These are phyloP conservation scores for Monopis laevigella DNA, from an alignment of 2,888 invertebrate species.

Conservation along the genomic window DNA sequence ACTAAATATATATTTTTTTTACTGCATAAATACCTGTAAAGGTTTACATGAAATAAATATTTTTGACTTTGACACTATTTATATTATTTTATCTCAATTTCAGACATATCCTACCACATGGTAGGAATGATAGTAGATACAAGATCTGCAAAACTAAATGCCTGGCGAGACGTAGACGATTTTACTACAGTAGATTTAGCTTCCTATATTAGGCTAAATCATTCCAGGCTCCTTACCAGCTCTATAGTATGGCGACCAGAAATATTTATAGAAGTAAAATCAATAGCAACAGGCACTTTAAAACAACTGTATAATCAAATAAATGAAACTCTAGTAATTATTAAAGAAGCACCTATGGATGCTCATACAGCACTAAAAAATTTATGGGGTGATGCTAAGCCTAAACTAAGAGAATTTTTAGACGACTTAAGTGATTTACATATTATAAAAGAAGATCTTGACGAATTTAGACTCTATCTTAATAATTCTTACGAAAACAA, in stretches of 20 bases:
- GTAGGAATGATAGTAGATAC: constrained; percentile 81
- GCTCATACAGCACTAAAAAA: constrained; percentile 71
- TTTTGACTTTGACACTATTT: too few relatives aligned
- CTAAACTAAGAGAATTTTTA: constrained; percentile 73
- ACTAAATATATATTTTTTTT: too few relatives aligned
- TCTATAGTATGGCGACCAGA: constrained; percentile 83
- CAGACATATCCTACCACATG: constrained; percentile 70
- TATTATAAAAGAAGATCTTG: constrained; percentile 77
- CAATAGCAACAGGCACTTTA: constrained; percentile 35
- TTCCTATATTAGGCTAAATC: constrained; percentile 83
- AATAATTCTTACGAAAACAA: constrained; percentile 83
- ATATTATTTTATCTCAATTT: constrained; percentile 20
- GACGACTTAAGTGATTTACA: constrained; percentile 78
- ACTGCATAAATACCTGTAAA: too few relatives aligned
- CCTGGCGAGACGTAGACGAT: constrained; percentile 86
- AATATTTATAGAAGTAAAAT: constrained; percentile 63
- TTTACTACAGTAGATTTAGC: constrained; percentile 79
- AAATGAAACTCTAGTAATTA: constrained; percentile 48
- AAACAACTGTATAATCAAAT: constrained; percentile 49
- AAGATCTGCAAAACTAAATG: constrained; percentile 76
- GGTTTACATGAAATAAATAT: too few relatives aligned
- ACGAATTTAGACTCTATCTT: constrained; percentile 73
- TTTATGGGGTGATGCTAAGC: constrained; percentile 80
- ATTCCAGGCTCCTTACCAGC: constrained; percentile 83
- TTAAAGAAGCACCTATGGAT: constrained; percentile 72